Evolutionary conservation across 2,888 invertebrate species (phyloP).

Genomic region (Laspeyria flexula): DNA sequence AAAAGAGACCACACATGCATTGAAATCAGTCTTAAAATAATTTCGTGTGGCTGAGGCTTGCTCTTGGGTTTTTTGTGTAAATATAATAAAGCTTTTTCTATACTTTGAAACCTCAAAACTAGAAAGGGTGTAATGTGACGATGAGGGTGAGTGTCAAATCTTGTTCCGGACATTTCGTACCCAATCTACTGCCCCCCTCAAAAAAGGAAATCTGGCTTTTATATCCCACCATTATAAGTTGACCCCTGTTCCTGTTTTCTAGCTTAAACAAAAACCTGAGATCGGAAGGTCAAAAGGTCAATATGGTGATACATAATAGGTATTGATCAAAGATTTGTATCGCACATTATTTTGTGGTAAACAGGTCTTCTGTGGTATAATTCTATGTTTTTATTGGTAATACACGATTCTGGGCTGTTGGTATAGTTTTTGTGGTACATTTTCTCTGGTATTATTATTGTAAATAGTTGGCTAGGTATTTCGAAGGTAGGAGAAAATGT

Average conservation of each 20-base stretch:
- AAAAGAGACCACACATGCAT: too few species aligned
- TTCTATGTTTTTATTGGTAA: constrained; percentile 36
- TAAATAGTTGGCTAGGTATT: neutral
- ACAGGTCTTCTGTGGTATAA: constrained; percentile 28
- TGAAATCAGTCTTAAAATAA: too few species aligned
- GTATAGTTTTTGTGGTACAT: constrained; percentile 1
- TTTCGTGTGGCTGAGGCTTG: too few species aligned
- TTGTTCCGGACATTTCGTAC: constrained; percentile 68
- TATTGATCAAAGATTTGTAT: constrained; percentile 56
- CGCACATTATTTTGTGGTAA: constrained; percentile 45
- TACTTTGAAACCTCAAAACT: constrained; percentile 47
- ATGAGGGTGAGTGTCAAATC: constrained; percentile 74
- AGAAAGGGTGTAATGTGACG: constrained; percentile 66
- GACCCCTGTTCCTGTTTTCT: constrained; percentile 36
- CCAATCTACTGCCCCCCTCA: constrained; percentile 67
- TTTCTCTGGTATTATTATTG: neutral
- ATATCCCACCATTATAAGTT: constrained; percentile 43
- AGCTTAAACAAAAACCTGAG: constrained; percentile 1
- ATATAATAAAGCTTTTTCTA: constrained; percentile 45
- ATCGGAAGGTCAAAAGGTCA: constrained; percentile 25
- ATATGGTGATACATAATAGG: constrained; percentile 48
- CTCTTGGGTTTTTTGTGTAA: too few species aligned
- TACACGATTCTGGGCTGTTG: constrained; percentile 16
- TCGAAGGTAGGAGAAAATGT: too few species aligned
- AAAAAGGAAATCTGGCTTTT: constrained; percentile 65